Evolutionary conservation across 1,140 invertebrate species (phyloP), one percentile per base, ranked within the genome.

Genomic region (Fopius arisanus): DNA sequence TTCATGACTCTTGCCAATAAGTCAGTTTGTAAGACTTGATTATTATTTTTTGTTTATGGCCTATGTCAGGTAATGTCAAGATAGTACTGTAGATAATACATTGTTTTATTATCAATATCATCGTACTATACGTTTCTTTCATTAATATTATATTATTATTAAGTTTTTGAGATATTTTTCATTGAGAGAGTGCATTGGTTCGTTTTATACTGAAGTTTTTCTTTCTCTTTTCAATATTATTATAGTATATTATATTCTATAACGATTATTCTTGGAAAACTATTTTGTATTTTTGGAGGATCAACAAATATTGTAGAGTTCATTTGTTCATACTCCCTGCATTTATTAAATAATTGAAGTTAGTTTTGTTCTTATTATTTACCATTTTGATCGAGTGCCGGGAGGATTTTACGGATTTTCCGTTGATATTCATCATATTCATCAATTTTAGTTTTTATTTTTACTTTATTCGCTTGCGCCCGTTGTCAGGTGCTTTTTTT

Each of bases 271-370:
- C 37, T 23, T 12, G 23, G 31, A 31, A 70, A 54, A 33, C 26
- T 71, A 48, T 62, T 71, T 62, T 71, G 54, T 48, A 63, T 71
- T 69, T 48, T 48, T 48, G 43, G 16, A n/a, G 43, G 16, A 48
- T 5, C 5, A 48, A 48, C 33, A 48, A 48, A 16, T 48, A 48
- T 48, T 48, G 43, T 48, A 48, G 43, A 48, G 43, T 48, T 48
- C 43, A 48, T 48, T 48, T 48, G 43, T 48, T 48, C 43, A 48
- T 48, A 12, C 77, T 76, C 77, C 76, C 79, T 77, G 67, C 74
- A 26, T 65, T 48, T 16, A 82, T 79, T 77, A 75, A 86, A 85
- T 86, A 83, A 48, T 83, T 86, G 83, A 86, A 86, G 76, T 78
- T 81, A 85, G 67, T 75, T 76, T 79, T 80, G 77, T 78, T 72